These are phyloP conservation scores for Piscicola geometra DNA, from an alignment of 2,888 invertebrate species.

Conservation along the genomic window DNA sequence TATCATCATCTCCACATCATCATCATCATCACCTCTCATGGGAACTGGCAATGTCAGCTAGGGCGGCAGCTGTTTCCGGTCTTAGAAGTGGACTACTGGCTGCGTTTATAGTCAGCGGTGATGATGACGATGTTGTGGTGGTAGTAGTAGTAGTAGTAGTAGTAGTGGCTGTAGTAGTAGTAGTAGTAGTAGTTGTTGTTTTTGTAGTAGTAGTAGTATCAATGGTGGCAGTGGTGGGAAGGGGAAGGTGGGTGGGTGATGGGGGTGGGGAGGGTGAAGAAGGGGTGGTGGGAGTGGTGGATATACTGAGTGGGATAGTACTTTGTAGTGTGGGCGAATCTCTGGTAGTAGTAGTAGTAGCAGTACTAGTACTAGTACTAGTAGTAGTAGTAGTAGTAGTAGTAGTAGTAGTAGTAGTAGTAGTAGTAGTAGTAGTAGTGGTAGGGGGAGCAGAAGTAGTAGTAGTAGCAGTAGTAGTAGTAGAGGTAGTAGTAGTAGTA, in stretches of 20 bases:
- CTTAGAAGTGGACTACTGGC: constrained; percentile 15
- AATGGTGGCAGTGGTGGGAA: background rate
- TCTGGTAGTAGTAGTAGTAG: background rate
- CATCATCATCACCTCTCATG: constrained; percentile 32
- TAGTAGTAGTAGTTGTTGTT: background rate
- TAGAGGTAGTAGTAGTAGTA: background rate
- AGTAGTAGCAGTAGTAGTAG: background rate
- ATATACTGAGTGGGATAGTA: background rate
- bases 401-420: background rate
- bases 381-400: background rate
- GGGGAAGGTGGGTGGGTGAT: background rate
- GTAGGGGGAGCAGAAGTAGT: background rate
- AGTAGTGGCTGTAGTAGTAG: background rate
- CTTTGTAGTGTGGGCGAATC: background rate
- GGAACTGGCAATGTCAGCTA: constrained; percentile 32
- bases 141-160: background rate
- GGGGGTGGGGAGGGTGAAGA: background rate
- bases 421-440: background rate
- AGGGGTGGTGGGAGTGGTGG: background rate
- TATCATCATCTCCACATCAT: too few species aligned
- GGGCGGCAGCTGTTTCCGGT: constrained; percentile 32
- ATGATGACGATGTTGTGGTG: background rate
- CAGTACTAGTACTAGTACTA: background rate
- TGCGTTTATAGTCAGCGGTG: background rate
- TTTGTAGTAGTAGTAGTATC: background rate